These are phyloP conservation scores for Cynaeus angustus DNA, from an alignment of 2,888 invertebrate species.

Conservation along the genomic window DNA sequence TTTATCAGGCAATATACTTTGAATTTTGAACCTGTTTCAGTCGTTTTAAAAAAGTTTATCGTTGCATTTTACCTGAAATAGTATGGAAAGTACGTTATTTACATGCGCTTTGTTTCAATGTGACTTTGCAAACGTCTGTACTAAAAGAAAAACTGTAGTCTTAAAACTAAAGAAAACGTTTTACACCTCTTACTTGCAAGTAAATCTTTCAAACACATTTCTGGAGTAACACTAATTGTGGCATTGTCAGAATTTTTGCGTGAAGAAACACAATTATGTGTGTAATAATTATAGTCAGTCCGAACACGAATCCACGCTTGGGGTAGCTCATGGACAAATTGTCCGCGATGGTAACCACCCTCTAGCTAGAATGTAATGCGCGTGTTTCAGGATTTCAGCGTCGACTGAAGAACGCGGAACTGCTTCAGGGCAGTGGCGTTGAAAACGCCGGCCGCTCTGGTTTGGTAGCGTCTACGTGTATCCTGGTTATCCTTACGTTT, in stretches of 20 bases:
- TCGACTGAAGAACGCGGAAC: constrained; percentile 46
- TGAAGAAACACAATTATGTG: not conserved
- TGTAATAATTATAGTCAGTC: not conserved
- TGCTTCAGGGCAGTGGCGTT: constrained; percentile 43
- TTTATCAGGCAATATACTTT: too few species aligned
- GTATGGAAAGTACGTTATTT: too few species aligned
- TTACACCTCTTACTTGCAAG: too few species aligned
- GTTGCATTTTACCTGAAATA: too few species aligned
- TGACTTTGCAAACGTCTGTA: too few species aligned
- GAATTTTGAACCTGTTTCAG: too few species aligned
- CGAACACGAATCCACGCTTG: not conserved
- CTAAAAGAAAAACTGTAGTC: too few species aligned
- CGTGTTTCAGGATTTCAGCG: constrained; percentile 48
- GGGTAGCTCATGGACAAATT: constrained; percentile 7
- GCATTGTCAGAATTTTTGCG: not conserved
- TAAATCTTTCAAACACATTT: too few species aligned
- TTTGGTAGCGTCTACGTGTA: constrained; percentile 27
- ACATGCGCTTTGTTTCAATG: too few species aligned
- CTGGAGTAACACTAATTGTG: too few species aligned
- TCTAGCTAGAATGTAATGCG: constrained; percentile 35
- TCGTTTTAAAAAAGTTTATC: too few species aligned
- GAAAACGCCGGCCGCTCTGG: constrained; percentile 44
- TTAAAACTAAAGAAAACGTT: too few species aligned
- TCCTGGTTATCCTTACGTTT: constrained; percentile 27
- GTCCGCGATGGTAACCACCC: constrained; percentile 23